phyloP scores from a whole-genome alignment of 2,888 invertebrate species.

The Drosophila dives region DNA sequence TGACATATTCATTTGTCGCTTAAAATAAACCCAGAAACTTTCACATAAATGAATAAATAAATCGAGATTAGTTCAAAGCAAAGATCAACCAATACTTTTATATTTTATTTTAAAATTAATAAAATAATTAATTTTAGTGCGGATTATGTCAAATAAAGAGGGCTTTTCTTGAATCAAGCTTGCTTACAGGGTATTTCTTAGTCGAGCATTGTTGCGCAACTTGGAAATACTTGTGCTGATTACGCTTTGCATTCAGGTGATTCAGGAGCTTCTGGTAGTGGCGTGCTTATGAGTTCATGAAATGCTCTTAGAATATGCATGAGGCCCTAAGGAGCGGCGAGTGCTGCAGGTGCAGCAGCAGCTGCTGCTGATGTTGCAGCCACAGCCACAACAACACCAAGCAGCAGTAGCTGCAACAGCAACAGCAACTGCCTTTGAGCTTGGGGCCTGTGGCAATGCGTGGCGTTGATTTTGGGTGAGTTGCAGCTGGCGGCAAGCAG shows the following conservation, averaged over 20 bases:
- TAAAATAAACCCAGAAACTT: neutral
- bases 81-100: neutral
- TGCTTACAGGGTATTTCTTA: conserved; percentile 7
- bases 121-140: too few species aligned
- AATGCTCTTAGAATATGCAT: conserved; percentile 79
- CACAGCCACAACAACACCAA: conserved; percentile 12
- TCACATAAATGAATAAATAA: neutral
- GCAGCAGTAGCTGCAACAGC: conserved; percentile 14
- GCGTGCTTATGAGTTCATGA: conserved; percentile 76
- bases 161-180: too few species aligned
- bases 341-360: conserved; percentile 48
- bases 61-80: neutral
- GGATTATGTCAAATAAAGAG: too few species aligned
- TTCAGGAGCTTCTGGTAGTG: conserved; percentile 48
- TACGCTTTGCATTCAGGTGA: conserved; percentile 3
- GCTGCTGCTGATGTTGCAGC: conserved; percentile 4
- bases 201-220: conserved; percentile 11
- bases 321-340: conserved; percentile 68
- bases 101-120: too few species aligned
- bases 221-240: conserved; percentile 7
- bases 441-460: conserved; percentile 36
- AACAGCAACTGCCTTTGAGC: conserved; percentile 9
- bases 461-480: conserved; percentile 49
- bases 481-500: conserved; percentile 8
- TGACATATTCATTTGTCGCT: neutral